These are phyloP conservation scores for Nephotettix cincticeps DNA, from an alignment of 1,140 invertebrate species.

Conservation along the genomic window DNA sequence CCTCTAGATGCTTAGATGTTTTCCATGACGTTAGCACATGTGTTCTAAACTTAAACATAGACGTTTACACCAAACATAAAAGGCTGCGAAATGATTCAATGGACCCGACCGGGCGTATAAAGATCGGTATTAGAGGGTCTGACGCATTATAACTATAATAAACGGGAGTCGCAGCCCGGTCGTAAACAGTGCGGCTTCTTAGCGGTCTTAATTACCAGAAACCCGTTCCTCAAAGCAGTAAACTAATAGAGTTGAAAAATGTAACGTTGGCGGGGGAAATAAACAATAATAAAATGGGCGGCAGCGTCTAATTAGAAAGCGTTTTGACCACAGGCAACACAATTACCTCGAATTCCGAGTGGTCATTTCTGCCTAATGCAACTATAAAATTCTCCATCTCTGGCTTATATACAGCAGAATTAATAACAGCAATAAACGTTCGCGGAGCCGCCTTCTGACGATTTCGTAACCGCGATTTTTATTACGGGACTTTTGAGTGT, in stretches of 20 bases:
- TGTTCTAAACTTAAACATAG: too few relatives aligned
- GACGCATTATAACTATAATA: too few relatives aligned
- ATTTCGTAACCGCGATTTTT: not conserved
- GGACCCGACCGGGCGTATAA: too few relatives aligned
- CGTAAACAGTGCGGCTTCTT: not conserved
- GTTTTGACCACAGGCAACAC: not conserved
- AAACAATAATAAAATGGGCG: constrained; percentile 1
- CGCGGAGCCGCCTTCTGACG: not conserved
- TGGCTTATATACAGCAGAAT: not conserved
- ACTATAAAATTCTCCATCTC: not conserved
- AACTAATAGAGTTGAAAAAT: constrained; percentile 8
- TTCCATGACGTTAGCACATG: too few relatives aligned
- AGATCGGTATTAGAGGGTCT: too few relatives aligned
- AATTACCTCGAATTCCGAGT: not conserved
- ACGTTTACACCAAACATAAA: too few relatives aligned
- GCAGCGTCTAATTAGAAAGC: not conserved
- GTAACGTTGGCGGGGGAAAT: not conserved
- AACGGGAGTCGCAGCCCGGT: too few relatives aligned
- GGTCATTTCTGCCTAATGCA: not conserved
- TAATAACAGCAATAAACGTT: not conserved
- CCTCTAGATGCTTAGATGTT: too few relatives aligned
- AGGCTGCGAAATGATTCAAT: too few relatives aligned
- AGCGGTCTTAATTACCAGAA: not conserved
- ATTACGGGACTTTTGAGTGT: not conserved
- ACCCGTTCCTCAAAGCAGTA: not conserved